Conservation (phyloP, 2,888 invertebrate genomes). For the Trachelus tabidus region DNA sequence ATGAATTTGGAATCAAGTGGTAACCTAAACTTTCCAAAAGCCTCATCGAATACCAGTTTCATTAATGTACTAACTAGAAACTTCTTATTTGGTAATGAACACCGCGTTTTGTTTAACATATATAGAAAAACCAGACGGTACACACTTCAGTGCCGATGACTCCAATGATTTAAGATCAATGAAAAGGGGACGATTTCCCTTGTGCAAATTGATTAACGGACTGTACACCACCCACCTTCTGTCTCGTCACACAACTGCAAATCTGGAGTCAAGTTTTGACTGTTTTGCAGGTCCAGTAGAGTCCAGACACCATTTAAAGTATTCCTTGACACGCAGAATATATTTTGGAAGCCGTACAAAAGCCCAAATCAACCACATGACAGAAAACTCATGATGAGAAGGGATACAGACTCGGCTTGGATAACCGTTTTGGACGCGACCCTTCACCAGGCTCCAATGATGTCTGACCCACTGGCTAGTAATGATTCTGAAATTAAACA, state of each 20-base stretch:
- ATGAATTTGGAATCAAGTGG: background rate
- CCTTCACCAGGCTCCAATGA: constrained; percentile 6
- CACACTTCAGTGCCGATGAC: background rate
- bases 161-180: background rate
- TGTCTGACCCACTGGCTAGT: constrained; percentile 27
- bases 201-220: background rate
- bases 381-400: constrained; percentile 3
- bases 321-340: constrained; percentile 49
- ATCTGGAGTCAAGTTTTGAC: constrained; percentile 55
- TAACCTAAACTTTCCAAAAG: background rate
- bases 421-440: constrained; percentile 22
- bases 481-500: constrained; percentile 24
- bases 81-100: background rate
- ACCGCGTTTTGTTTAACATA: background rate
- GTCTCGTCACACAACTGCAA: constrained; percentile 19
- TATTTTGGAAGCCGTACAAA: constrained; percentile 43
- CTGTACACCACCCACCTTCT: constrained; percentile 19
- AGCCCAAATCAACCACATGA: constrained; percentile 22
- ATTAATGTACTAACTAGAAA: background rate
- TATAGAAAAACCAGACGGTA: background rate
- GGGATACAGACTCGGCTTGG: constrained; percentile 39
- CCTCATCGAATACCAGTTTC: background rate
- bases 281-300: constrained; percentile 60
- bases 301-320: constrained; percentile 50
- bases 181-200: background rate